A percentile compares a stretch with the other conserved stretches of the same genome.
These are phyloP conservation scores for Zoroaster sp. DNA, from an alignment of 53 echinoderm and acorn worm genomes.

Conservation along the genomic window DNA sequence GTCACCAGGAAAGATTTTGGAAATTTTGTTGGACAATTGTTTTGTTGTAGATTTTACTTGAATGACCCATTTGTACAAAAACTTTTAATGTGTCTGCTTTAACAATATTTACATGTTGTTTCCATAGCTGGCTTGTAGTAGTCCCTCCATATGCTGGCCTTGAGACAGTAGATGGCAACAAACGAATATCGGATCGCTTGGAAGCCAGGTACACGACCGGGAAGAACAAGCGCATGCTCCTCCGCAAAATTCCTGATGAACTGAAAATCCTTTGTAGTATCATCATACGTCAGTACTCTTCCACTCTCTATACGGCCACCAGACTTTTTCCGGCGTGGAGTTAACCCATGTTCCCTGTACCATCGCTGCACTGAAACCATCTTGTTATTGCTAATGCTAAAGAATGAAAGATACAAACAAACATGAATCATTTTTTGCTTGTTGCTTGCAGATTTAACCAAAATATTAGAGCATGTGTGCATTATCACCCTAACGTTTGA, in stretches of 20 bases:
- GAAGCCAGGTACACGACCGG: constrained; percentile 28
- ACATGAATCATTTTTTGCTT: no score
- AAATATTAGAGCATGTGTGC: no score
- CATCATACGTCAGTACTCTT: constrained; percentile 26
- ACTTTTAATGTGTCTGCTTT: no score
- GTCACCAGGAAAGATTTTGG: background rate
- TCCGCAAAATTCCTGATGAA: constrained; percentile 58
- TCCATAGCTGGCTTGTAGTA: constrained; percentile 15
- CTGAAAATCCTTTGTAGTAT: constrained; percentile 9
- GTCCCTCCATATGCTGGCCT: constrained; percentile 24
- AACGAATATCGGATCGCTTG: constrained; percentile 23
- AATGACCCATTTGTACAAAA: no score
- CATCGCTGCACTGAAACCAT: constrained; percentile 8
- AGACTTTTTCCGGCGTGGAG: background rate
- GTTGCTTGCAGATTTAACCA: no score
- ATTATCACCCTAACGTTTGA: no score
- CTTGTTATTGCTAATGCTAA: constrained; percentile 49
- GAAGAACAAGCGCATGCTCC: constrained; percentile 40
- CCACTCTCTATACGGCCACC: constrained; percentile 16
- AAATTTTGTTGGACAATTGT: background rate
- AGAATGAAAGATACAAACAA: background rate
- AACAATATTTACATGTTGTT: no score
- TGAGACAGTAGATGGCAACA: constrained; percentile 23
- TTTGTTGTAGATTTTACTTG: background rate
- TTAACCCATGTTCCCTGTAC: constrained; percentile 29